These are phyloP conservation scores for Meteorus cinctellus DNA, from an alignment of 2,888 invertebrate genomes.

Conservation along the genomic window DNA sequence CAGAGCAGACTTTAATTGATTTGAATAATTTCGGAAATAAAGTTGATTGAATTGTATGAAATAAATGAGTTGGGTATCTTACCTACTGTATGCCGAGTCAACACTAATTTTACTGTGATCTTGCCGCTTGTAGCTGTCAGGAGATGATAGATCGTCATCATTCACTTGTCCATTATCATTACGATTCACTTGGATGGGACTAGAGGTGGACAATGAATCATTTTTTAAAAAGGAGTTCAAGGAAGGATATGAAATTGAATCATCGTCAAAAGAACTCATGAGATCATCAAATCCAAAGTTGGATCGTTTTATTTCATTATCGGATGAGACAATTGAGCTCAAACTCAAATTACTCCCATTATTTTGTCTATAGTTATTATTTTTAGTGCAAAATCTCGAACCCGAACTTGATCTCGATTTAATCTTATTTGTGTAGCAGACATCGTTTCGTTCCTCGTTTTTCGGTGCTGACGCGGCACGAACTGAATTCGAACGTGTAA, in stretches of 20 bases:
- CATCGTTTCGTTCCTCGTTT: slow-evolving; percentile 56
- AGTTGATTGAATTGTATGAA: background rate
- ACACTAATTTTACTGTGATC: slow-evolving; percentile 73
- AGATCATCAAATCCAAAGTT: slow-evolving; percentile 78
- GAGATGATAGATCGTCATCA: slow-evolving; percentile 67
- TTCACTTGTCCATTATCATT: slow-evolving; percentile 60
- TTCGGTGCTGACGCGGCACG: slow-evolving; percentile 62
- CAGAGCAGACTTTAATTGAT: background rate
- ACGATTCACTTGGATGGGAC: slow-evolving; percentile 53
- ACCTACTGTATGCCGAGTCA: slow-evolving; percentile 92
- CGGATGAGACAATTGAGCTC: slow-evolving; percentile 64
- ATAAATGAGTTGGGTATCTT: slow-evolving; percentile 62
- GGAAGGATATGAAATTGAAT: slow-evolving; percentile 73
- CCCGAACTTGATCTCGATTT: slow-evolving; percentile 44
- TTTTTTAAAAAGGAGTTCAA: slow-evolving; percentile 72
- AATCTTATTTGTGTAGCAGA: slow-evolving; percentile 14
- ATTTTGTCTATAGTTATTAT: slow-evolving; percentile 53
- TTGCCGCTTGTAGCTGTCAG: slow-evolving; percentile 66
- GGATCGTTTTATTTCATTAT: slow-evolving; percentile 65
- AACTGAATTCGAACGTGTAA: slow-evolving; percentile 60
- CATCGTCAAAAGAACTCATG: slow-evolving; percentile 81
- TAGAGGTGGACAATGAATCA: slow-evolving; percentile 69
- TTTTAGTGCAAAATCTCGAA: slow-evolving; percentile 50
- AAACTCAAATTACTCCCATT: slow-evolving; percentile 65
- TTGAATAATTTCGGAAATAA: background rate